Conservation (phyloP, 1,140 invertebrate genomes). For the Adoxophyes honmai region DNA sequence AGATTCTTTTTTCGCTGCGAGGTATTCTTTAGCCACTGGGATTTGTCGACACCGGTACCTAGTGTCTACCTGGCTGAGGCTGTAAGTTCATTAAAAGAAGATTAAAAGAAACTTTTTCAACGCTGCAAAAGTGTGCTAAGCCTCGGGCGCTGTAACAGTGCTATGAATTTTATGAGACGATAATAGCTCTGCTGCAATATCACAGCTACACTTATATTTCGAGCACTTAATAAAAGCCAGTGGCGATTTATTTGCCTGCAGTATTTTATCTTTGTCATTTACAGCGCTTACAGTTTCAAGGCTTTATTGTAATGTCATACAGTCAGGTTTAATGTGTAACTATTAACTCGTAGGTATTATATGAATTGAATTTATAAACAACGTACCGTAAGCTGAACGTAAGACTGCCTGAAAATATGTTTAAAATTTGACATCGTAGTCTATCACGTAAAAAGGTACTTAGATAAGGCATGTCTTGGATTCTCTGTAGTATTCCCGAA, state of each 20-base stretch:
- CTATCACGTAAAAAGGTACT: no score
- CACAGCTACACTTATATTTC: slow-evolving; percentile 19
- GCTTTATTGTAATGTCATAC: neutral
- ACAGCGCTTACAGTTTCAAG: slow-evolving; percentile 1
- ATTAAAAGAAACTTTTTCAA: slow-evolving; percentile 59
- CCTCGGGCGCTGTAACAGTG: slow-evolving; percentile 25
- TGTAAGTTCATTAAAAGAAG: slow-evolving; percentile 64
- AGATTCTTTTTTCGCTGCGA: neutral
- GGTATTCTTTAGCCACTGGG: slow-evolving; percentile 23
- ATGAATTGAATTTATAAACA: no score
- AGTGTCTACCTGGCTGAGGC: slow-evolving; percentile 47
- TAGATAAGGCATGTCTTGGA: no score
- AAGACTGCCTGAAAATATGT: no score
- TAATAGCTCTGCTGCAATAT: slow-evolving; percentile 44
- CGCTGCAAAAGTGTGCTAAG: slow-evolving; percentile 51
- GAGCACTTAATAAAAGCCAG: neutral
- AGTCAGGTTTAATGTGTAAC: neutral
- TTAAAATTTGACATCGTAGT: no score
- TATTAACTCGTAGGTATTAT: no score
- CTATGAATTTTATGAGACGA: slow-evolving; percentile 45
- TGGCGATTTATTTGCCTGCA: neutral
- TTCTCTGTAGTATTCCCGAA: no score
- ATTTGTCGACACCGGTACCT: slow-evolving; percentile 37
- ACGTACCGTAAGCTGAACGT: no score
- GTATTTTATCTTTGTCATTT: slow-evolving; percentile 2